Percentiles rank a stretch among this genome's conserved stretches.
Evolutionary conservation across 2,797 vertebrate species (phyloP).

Genomic region (Mionectes olivaceus): DNA sequence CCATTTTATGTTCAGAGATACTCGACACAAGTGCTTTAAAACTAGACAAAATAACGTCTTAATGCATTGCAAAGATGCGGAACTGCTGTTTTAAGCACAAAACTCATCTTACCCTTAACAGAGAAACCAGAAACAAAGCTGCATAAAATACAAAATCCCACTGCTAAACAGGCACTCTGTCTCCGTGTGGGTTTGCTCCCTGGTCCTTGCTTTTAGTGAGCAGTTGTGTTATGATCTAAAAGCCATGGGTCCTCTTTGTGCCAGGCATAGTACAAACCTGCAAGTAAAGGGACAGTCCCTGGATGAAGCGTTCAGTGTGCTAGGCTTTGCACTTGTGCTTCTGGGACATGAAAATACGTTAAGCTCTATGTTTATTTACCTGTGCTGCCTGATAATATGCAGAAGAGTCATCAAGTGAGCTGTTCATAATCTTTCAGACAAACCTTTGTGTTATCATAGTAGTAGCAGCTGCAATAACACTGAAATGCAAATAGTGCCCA

Average conservation of each 20-base stretch:
- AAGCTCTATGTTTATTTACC: neutral
- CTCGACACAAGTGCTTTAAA: neutral
- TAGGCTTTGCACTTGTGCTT: neutral
- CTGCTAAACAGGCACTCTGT: fast-evolving
- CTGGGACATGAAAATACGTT: neutral
- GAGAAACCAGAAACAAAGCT: neutral
- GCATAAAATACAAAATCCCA: neutral
- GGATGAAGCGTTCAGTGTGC: neutral
- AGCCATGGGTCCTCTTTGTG: fast-evolving
- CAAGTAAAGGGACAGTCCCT: neutral
- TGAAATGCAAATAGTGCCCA: neutral
- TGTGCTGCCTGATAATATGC: neutral
- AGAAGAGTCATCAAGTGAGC: neutral
- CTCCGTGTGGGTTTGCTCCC: fast-evolving
- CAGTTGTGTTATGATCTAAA: neutral
- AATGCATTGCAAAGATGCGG: neutral
- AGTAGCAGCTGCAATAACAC: neutral
- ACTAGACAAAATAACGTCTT: neutral
- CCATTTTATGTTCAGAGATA: neutral
- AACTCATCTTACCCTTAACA: neutral
- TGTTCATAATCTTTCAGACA: neutral
- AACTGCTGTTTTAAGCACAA: neutral
- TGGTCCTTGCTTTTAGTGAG: neutral
- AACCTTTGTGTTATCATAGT: neutral
- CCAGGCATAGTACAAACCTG: neutral